These are phyloP conservation scores for Petrocephalus sullivani DNA, from an alignment of 2,797 vertebrate genomes.

Conservation along the genomic window DNA sequence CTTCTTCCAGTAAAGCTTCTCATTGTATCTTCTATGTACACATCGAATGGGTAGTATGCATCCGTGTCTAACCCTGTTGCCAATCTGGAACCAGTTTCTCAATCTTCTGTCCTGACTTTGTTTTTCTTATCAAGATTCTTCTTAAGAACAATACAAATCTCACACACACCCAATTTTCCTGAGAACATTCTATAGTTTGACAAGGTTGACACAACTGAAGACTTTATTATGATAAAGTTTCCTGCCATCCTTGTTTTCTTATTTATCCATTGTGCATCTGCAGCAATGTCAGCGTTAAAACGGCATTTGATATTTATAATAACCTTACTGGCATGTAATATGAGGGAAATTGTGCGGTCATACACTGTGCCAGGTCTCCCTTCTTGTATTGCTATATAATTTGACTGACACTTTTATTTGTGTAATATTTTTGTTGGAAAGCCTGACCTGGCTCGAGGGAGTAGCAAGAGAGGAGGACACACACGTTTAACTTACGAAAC, in stretches of 20 bases:
- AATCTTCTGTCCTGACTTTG: neutral
- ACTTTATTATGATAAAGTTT: neutral
- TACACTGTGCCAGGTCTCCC: neutral
- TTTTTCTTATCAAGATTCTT: neutral
- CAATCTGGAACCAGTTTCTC: neutral
- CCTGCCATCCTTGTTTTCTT: neutral
- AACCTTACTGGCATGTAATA: neutral
- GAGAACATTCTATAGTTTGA: neutral
- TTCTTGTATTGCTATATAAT: neutral
- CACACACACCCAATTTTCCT: neutral
- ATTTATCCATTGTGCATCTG: neutral
- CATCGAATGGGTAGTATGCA: neutral
- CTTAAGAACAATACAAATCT: neutral
- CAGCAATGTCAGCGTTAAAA: neutral
- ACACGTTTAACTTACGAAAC: neutral
- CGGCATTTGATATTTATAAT: neutral
- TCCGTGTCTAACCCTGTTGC: neutral
- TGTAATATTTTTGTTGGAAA: neutral
- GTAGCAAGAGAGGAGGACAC: neutral
- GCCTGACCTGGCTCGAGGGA: neutral
- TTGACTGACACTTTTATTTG: neutral
- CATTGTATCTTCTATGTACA: neutral
- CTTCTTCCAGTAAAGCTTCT: neutral
- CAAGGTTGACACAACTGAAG: neutral
- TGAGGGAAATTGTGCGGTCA: neutral